phyloP scores from a whole-genome alignment of 2,113 vertebrate species.

The Centropus bengalensis region DNA sequence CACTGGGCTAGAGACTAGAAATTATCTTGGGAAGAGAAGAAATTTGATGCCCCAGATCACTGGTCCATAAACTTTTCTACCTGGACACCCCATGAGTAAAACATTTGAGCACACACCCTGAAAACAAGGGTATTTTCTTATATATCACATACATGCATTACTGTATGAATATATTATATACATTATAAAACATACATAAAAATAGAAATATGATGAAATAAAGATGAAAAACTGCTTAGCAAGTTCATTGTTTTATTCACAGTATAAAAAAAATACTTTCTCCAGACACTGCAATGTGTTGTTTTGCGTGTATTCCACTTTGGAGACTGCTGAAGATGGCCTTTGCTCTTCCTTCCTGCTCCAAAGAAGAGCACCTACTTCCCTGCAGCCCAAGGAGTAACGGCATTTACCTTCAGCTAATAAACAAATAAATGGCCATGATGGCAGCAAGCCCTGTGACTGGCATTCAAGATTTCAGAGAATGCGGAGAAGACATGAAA shows the following conservation, averaged over 20 bases:
- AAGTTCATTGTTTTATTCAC: neutral
- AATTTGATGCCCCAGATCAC: neutral
- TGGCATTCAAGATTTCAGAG: neutral
- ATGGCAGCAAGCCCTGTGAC: neutral
- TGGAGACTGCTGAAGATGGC: neutral
- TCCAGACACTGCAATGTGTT: neutral
- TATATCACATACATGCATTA: neutral
- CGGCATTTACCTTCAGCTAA: neutral
- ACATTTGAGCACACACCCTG: neutral
- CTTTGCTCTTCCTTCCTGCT: neutral
- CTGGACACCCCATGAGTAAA: neutral
- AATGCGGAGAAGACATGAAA: neutral
- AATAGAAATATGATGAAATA: neutral
- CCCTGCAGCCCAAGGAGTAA: neutral
- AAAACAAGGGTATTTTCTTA: neutral
- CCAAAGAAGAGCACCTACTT: neutral
- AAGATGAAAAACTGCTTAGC: neutral
- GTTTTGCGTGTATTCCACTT: neutral
- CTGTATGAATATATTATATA: neutral
- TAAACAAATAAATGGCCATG: neutral
- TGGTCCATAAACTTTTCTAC: neutral
- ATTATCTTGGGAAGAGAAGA: neutral
- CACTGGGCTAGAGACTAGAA: neutral
- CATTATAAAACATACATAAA: neutral
- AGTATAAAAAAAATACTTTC: neutral